Conservation (phyloP, 2,113 vertebrate species). For the Panthera uncia region DNA sequence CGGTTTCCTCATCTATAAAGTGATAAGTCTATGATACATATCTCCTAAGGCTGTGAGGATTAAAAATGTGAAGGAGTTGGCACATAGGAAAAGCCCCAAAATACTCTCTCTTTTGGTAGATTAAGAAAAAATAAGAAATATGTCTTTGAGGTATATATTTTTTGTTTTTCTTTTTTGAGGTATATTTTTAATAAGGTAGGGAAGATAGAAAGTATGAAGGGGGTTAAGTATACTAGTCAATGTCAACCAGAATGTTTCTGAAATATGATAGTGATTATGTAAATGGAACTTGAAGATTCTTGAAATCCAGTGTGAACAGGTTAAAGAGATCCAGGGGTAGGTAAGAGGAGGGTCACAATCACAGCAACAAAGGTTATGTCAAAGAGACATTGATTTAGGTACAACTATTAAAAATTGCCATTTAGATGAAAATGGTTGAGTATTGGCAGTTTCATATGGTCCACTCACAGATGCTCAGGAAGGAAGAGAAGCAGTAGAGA, state of each 20-base stretch:
- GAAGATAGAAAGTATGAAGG: not conserved
- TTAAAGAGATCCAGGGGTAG: not conserved
- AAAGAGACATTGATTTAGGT: slow-evolving; percentile 5
- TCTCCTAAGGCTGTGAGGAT: not conserved
- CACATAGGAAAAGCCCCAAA: not conserved
- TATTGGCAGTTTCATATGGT: not conserved
- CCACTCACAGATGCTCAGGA: not conserved
- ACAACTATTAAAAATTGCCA: not conserved
- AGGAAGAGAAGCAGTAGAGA: not conserved
- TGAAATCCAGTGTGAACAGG: slow-evolving; percentile 5
- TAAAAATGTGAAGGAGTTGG: not conserved
- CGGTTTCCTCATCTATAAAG: slow-evolving; percentile 15
- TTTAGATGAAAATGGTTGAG: not conserved
- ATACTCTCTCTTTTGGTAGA: not conserved
- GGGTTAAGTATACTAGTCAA: not conserved
- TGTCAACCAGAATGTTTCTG: slow-evolving; percentile 19
- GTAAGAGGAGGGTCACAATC: not conserved
- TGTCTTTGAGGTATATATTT: not conserved
- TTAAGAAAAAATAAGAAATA: slow-evolving; percentile 22
- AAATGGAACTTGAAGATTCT: slow-evolving; percentile 21
- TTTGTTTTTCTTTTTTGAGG: not conserved
- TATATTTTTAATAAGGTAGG: not conserved
- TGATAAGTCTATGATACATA: not conserved
- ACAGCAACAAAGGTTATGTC: slow-evolving; percentile 21
- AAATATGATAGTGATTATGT: slow-evolving; percentile 13